A percentile compares a stretch with the other conserved stretches of the same genome.
Evolutionary conservation across 2,113 vertebrate genomes (phyloP).

Genomic region (Aythya baeri): DNA sequence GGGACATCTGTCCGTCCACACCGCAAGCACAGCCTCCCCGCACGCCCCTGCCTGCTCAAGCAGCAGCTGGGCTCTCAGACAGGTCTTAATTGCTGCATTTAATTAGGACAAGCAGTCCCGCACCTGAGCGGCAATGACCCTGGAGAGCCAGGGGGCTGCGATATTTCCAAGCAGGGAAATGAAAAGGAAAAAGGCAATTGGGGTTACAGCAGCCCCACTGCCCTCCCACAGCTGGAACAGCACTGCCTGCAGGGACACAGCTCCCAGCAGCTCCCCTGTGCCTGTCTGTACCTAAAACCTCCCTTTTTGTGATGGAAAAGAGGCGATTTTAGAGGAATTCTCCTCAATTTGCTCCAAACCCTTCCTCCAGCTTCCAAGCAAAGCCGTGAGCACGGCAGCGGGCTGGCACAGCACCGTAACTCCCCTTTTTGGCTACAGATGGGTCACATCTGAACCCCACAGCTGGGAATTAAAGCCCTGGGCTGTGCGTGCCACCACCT

Average conservation of each 20-base stretch:
- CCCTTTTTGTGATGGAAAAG: not conserved
- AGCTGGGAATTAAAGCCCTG: too few species aligned
- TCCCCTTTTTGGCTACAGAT: too few species aligned
- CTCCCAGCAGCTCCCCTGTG: rapidly evolving
- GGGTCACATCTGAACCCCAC: too few species aligned
- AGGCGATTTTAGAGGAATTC: too few species aligned
- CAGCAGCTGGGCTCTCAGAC: not conserved
- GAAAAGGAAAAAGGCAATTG: not conserved
- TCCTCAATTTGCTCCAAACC: too few species aligned
- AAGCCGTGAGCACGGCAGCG: too few species aligned
- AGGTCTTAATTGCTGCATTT: not conserved
- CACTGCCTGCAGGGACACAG: not conserved
- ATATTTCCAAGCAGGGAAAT: not conserved
- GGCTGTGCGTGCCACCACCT: too few species aligned
- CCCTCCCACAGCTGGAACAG: rapidly evolving
- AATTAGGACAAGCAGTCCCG: not conserved
- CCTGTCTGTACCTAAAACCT: rapidly evolving
- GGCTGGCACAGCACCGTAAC: too few species aligned
- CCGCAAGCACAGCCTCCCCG: too few species aligned
- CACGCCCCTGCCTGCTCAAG: not conserved
- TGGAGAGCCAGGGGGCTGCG: not conserved
- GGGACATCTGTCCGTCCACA: too few species aligned
- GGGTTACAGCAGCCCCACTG: rapidly evolving
- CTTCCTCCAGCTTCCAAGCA: too few species aligned
- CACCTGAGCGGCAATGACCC: not conserved